phyloP scores from a whole-genome alignment of 1,140 invertebrate genomes.

The Pogonus chalceus region DNA sequence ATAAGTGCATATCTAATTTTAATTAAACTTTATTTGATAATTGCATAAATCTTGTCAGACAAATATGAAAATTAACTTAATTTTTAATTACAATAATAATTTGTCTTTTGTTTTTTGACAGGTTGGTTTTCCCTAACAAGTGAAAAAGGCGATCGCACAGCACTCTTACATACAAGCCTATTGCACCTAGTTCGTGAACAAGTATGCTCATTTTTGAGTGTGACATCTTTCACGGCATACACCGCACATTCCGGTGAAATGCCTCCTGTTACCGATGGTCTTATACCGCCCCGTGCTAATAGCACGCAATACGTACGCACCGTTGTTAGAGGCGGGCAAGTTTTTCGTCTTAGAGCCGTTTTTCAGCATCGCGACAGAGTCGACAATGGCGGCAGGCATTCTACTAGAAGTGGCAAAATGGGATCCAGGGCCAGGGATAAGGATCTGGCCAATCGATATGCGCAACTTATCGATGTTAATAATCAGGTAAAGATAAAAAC shows the following conservation, averaged over 20 bases:
- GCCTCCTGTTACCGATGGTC: too few species aligned
- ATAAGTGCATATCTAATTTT: too few species aligned
- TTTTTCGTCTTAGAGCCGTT: constrained; percentile 27
- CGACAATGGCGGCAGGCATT: constrained; percentile 20
- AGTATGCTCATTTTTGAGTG: constrained; percentile 33
- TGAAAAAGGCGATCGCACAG: constrained; percentile 32
- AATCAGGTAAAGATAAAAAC: constrained; percentile 32
- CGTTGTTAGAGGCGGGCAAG: constrained; percentile 24
- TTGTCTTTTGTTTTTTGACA: constrained; percentile 17
- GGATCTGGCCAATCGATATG: constrained; percentile 36
- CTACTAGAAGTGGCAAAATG: constrained; percentile 22
- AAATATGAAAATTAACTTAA: neutral
- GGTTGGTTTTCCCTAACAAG: constrained; percentile 30
- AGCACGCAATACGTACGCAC: constrained; percentile 26
- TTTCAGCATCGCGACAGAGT: constrained; percentile 25
- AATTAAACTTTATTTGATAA: too few species aligned
- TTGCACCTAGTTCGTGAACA: constrained; percentile 34
- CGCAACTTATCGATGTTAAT: constrained; percentile 28
- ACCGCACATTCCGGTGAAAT: constrained; percentile 23
- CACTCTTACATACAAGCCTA: constrained; percentile 30
- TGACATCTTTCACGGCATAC: constrained; percentile 29
- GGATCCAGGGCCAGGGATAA: constrained; percentile 22
- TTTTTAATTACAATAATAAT: neutral
- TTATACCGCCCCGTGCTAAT: too few species aligned
- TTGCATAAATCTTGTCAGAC: too few species aligned